Base-by-base conservation (phyloP, 2,888 invertebrate species). In the Pristionchus mayeri region DNA sequence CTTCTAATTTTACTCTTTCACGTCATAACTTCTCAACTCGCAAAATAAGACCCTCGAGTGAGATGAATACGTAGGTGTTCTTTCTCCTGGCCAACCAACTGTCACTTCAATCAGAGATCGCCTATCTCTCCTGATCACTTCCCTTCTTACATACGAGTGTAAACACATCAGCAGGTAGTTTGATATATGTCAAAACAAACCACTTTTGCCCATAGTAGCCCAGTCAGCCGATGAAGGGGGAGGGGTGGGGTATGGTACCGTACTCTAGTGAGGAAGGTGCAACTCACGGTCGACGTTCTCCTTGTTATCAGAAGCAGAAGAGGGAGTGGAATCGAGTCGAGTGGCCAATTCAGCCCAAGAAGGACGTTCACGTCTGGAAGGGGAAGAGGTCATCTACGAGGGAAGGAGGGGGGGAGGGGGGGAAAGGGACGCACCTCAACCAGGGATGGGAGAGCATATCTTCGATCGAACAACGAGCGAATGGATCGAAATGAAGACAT, bases 401-500 rank as follows among this genome's bases (percentile, higher is more conserved):
- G n/a, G n/a, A n/a, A n/a, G 13, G 48, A 13, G 24, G 24, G 0
- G 21, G 9, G 24, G 24, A 54, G 24, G 3, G 24, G 24, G 3
- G 54, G 0, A 2, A 30, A 3, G 21, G 1, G 18, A 7, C 71
- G 3, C 0, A 85, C 76, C 85, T 85, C 24, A 90, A 67, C 91
- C 91, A 91, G 18, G 89, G 88, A 87, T 91, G 91, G 44, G 86
- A 84, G 21, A 91, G 86, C 60, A 91, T 87, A n/a, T 87, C 88
- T 48, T 91, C 90, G 3, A 91, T 60, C 11, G 88, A 80, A 67
- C 89, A 88, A 16, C 91, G 86, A 40, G 87, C 78, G 78, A 88
- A 90, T 21, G 91, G 90, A 78, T 91, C 91, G 80, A 91, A 91
- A 37, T 87, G 81, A 54, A 91, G 86, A 86, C 91, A 91, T 34